phyloP scores from a whole-genome alignment of 2,888 invertebrate species.

The Nemurella pictetii region DNA sequence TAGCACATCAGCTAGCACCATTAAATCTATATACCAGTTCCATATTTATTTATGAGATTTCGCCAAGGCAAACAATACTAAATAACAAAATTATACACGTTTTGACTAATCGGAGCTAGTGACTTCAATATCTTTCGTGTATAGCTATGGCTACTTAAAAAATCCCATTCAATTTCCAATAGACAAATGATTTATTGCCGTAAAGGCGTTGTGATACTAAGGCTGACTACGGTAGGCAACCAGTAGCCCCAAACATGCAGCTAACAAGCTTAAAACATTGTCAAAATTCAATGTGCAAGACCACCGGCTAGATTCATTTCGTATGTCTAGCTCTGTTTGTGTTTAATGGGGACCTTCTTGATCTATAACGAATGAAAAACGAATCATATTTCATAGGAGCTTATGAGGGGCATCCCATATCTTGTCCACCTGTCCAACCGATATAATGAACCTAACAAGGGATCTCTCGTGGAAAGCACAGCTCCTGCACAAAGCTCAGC shows the following conservation, averaged over 20 bases:
- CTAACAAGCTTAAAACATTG: slow-evolving; percentile 38
- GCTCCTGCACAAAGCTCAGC: background rate
- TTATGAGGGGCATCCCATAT: slow-evolving; percentile 36
- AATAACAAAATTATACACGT: slow-evolving; percentile 18
- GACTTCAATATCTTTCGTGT: slow-evolving; percentile 24
- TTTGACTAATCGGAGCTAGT: slow-evolving; percentile 24
- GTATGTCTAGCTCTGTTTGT: slow-evolving; percentile 1
- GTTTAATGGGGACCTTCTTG: slow-evolving; percentile 21
- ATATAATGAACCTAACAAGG: slow-evolving; percentile 36
- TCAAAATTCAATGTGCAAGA: slow-evolving; percentile 34
- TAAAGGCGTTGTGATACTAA: slow-evolving; percentile 22
- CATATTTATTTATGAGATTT: background rate
- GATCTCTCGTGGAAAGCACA: background rate
- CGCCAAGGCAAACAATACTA: background rate
- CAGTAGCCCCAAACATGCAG: slow-evolving; percentile 27
- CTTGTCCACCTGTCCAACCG: slow-evolving; percentile 37
- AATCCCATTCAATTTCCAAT: slow-evolving; percentile 8
- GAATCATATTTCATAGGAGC: slow-evolving; percentile 37
- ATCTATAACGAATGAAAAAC: slow-evolving; percentile 21
- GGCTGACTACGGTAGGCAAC: slow-evolving; percentile 24
- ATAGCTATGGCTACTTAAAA: slow-evolving; percentile 24
- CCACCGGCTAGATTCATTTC: slow-evolving; percentile 33
- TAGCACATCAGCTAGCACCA: background rate
- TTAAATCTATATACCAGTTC: background rate
- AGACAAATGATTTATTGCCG: slow-evolving; percentile 24